Conservation (phyloP, 64 coral and sea anemone species). For the Acropora yongei region DNA sequence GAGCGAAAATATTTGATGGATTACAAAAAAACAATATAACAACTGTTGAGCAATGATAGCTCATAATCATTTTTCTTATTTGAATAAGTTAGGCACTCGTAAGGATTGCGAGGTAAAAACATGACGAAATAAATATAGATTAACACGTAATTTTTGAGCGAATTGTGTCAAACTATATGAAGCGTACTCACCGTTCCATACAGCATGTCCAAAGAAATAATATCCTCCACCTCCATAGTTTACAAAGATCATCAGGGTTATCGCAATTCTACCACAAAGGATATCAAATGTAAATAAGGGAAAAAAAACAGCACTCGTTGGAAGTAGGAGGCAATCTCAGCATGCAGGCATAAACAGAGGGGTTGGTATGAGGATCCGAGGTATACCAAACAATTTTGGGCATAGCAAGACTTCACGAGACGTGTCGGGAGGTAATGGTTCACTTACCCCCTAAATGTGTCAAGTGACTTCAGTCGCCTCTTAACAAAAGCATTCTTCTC, state of each 20-base stretch:
- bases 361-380: no score
- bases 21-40: no score
- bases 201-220: conserved; percentile 78
- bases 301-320: not conserved
- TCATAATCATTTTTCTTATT: no score
- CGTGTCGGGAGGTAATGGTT: not conserved
- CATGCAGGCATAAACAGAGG: no score
- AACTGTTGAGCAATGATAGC: no score
- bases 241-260: conserved; percentile 79
- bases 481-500: conserved; percentile 8
- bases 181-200: conserved; percentile 71
- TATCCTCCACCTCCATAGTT: conserved; percentile 82
- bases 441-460: conserved; percentile 69
- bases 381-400: no score
- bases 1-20: no score
- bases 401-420: no score
- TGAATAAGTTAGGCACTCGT: no score
- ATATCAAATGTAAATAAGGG: not conserved
- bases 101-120: no score
- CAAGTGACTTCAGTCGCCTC: conserved; percentile 59
- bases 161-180: not conserved
- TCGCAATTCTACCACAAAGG: conserved; percentile 50
- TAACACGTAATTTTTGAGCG: not conserved
- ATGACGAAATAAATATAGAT: no score
- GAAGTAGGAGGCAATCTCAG: not conserved